Percentiles rank a stretch among this genome's conserved stretches.
phyloP scores from a whole-genome alignment of 2,797 vertebrate genomes.

The Urophycis tenuis region DNA sequence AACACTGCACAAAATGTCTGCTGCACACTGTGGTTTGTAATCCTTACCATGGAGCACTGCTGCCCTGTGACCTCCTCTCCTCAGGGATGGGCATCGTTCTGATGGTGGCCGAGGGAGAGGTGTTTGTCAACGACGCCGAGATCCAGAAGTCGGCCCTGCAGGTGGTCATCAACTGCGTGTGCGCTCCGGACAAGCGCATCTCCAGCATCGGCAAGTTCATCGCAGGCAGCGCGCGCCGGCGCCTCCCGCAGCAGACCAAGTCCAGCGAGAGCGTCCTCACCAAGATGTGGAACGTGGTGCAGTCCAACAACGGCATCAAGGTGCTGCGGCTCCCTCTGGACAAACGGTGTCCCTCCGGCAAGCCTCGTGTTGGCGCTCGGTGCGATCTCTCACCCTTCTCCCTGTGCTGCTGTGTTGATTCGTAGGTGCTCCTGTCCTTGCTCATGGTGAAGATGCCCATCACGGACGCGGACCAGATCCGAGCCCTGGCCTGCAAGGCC shows the following conservation, averaged over 20 bases:
- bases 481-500: constrained; percentile 90
- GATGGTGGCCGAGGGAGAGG: constrained; percentile 95
- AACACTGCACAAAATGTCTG: not conserved
- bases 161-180: constrained; percentile 97
- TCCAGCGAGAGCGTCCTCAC: constrained; percentile 87
- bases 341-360: not conserved
- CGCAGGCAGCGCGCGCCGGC: constrained; percentile 87
- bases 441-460: constrained; percentile 98
- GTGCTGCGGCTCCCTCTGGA: constrained; percentile 44
- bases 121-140: constrained; percentile 96
- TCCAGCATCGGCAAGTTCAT: constrained; percentile 98
- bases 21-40: not conserved
- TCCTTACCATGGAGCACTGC: not conserved
- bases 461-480: constrained; percentile 96
- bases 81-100: constrained; percentile 96
- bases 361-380: not conserved
- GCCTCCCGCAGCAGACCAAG: constrained; percentile 84
- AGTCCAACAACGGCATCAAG: constrained; percentile 99
- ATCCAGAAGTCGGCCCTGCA: constrained; percentile 99
- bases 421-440: constrained; percentile 83
- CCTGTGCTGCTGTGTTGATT: constrained; percentile 3
- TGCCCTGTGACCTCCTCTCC: constrained; percentile 2
- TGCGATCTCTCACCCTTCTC: not conserved
- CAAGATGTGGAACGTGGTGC: constrained; percentile 99
- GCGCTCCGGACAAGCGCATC: constrained; percentile 92